These are phyloP conservation scores for Sclerurus mexicanus DNA, from an alignment of 2,113 vertebrate species.

Conservation along the genomic window DNA sequence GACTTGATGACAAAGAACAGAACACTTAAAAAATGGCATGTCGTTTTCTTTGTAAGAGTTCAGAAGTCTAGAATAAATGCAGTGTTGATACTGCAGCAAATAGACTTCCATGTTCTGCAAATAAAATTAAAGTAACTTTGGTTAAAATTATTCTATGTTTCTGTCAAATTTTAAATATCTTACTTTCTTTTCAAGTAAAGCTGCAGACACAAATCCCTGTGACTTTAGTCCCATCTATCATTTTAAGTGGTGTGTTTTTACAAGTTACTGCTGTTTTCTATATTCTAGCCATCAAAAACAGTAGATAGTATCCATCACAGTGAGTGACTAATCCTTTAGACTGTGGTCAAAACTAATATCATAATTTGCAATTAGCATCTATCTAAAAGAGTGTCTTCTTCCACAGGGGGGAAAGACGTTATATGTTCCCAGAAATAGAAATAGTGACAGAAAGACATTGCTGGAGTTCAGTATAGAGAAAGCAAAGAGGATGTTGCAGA, in stretches of 20 bases:
- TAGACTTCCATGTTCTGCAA: not conserved
- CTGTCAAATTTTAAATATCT: not conserved
- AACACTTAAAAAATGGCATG: not conserved
- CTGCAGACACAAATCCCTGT: not conserved
- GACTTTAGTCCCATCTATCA: not conserved
- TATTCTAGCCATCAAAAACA: not conserved
- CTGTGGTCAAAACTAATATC: not conserved
- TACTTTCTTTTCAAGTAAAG: not conserved
- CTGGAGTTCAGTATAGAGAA: not conserved
- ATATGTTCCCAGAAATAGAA: not conserved
- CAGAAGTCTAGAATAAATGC: not conserved
- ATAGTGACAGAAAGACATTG: not conserved
- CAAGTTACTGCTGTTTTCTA: not conserved
- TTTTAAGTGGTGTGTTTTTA: not conserved
- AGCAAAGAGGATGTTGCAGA: not conserved
- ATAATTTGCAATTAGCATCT: not conserved
- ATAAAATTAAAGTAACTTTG: not conserved
- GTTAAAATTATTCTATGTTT: not conserved
- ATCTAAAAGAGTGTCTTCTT: not conserved
- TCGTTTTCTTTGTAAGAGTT: not conserved
- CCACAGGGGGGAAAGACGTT: not conserved
- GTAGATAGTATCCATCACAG: not conserved
- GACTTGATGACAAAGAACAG: not conserved
- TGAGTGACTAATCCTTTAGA: not conserved
- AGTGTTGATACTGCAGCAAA: not conserved